Base-by-base conservation (phyloP, 30 jellyfish, hydroid and myxozoan species). In the Turritopsis rubra region DNA sequence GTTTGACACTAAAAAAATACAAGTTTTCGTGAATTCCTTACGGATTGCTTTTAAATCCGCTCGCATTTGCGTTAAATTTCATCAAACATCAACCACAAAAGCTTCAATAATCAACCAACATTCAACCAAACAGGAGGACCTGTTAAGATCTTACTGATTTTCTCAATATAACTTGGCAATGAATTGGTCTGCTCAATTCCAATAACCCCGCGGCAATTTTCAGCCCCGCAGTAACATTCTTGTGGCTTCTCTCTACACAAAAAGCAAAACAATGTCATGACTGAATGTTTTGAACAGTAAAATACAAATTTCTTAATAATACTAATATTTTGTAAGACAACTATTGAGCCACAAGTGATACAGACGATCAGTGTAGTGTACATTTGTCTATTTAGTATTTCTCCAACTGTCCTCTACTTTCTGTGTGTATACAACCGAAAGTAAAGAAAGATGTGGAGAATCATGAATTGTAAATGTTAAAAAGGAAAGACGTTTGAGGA, bases 221-320 rank as follows among this genome's bases (percentile, higher is more conserved):
- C 95, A 23, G 99, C 65, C 20, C 96, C 97, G 83, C 99, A 94
- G 60, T 71, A 89, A 75, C 99, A 94, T 77, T 65, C 80, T 73
- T 94, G 99, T 8, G 99, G 97, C 75, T 94, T 89, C 81, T 89
- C 99, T 20, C 99, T 94, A 75, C 17, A 86, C 80, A 22, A 8
- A n/a, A 85, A 23, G 13, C 7, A 29, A 71, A n/a, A n/a, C n/a
- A n/a, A n/a, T n/a, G n/a, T n/a, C n/a, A n/a, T n/a, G n/a, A n/a
- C n/a, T n/a, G n/a, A n/a, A n/a, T n/a, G n/a, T n/a, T n/a, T n/a
- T n/a, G n/a, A n/a, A 54, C 72, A 54, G n/a, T n/a, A 54, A 60
- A 21, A 60, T 0, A 60, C 21, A 60, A 60, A 60, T 60, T 23
- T 18, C 73, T 60, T 21, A 0, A 60, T 18, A 60, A 18, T 60